A percentile compares a stretch with the other conserved stretches of the same genome.
Conservation (phyloP, 2,113 vertebrate genomes). For the Ceyx melanurus region DNA sequence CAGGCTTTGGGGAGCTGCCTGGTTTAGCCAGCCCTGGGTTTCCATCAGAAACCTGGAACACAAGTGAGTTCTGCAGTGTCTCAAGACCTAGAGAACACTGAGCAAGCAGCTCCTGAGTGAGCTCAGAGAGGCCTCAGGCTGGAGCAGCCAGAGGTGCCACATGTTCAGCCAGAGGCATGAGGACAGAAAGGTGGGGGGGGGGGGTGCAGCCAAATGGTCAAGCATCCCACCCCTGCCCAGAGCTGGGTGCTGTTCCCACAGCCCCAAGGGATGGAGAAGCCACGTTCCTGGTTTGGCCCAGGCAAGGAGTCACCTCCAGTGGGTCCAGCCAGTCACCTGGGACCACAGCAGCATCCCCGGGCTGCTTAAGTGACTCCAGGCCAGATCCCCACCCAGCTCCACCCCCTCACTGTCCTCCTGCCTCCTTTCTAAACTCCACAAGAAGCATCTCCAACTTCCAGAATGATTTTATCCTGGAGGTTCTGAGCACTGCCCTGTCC, state of each 20-base stretch:
- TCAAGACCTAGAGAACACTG: accelerated
- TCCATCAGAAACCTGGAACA: background rate
- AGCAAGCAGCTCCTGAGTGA: background rate
- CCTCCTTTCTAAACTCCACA: accelerated
- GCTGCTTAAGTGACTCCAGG: background rate
- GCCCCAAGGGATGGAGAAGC: background rate
- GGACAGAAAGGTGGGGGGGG: background rate
- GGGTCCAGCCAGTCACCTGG: accelerated
- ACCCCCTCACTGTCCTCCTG: accelerated
- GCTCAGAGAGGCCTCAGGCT: background rate
- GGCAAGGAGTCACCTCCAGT: background rate
- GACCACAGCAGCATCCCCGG: background rate
- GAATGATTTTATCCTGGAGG: background rate
- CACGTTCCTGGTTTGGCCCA: background rate
- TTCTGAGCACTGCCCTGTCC: background rate
- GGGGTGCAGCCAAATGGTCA: accelerated
- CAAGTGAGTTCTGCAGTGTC: accelerated
- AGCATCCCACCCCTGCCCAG: accelerated
- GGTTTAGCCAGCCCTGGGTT: background rate
- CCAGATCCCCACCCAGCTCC: background rate
- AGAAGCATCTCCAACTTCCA: background rate
- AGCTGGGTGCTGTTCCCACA: background rate
- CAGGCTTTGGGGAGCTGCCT: background rate
- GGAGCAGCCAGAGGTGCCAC: background rate
- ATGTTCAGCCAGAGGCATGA: accelerated